Evolutionary conservation across 2,888 invertebrate species (phyloP), one percentile per base, ranked within the genome.

Genomic region (Parasteatoda lunata): DNA sequence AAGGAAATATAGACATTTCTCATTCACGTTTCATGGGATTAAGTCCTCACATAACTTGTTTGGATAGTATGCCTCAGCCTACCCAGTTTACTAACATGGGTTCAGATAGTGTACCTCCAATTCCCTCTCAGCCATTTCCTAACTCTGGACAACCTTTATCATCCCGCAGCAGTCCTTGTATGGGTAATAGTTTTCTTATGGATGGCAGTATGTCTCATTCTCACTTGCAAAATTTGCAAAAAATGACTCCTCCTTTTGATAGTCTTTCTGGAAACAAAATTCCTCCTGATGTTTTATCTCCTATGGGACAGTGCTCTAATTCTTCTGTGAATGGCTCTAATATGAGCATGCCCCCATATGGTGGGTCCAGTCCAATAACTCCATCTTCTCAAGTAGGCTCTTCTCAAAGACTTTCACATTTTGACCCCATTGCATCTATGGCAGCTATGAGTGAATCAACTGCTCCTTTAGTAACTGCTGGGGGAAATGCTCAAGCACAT

Each of bases 391-490:
- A 85, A 82, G 75, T 79, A 11, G 82, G 71, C 52, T 59, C 83
- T 51, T 73, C 87, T 52, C 90, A 90, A 68, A 84, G 90, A 13
- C 78, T 90, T 82, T 92, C 94, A 91, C 96, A 94, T 91, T 97
- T 97, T 92, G 97, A 97, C 93, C 97, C 97, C 0, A 97, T 97
- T 90, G 96, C 97, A 77, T 97, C 97, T 8, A 93, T 97, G 91
- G 97, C 97, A 81, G 97, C 97, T 92, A 97, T 97, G 97, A 97
- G 97, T 89, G 97, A 97, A 91, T 97, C 97, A 91, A 93, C 97
- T 89, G 81, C 77, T 49, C 81, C 88, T 70, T 15, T 87, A 15
- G 76, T 70, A 30, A 72, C 88, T 65, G 96, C 97, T 13, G 96
- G 95, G 91, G 95, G 95, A 86, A 89, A 83, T 75, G 81, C 82